Evolutionary conservation across 2,888 invertebrate genomes (phyloP), one percentile per base, ranked within the genome.

Genomic region (Acleris literana): DNA sequence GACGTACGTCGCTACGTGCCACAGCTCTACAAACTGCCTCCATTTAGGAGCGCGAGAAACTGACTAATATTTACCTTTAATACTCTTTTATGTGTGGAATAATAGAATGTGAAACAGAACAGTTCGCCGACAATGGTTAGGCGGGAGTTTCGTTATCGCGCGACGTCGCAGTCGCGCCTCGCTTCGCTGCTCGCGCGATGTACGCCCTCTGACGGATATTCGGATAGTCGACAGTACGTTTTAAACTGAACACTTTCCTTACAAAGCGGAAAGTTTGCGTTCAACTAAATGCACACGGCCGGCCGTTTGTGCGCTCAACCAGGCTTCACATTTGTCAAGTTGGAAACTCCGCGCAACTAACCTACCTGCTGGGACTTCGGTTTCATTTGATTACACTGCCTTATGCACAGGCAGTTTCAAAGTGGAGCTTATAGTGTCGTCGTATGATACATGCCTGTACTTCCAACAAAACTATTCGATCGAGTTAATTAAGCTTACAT

Each of bases 221-320:
- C 70, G 71, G 68, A 68, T 69, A 71, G 71, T 55, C 69, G 65
- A 63, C 61, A 60, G 44, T 63, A 65, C 68, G 68, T 66, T 70
- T 72, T 68, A 70, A 61, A 71, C 70, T 70, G 69, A 69, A 69
- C 69, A 68, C 71, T 71, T 68, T 67, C 68, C 63, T 72, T 71
- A 72, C 72, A 72, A 70, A 70, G 88, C 83, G 85, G 82, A 88
- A 88, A 88, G 84, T 90, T 89, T 83, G 74, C 74, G 72, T 82
- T 82, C 80, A 86, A 85, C 87, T 88, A 85, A 87, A 89, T 88
- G 86, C 85, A 87, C 81, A 82, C 80, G 82, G 81, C 78, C 72
- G 79, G 76, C 74, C 81, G 81, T 81, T 84, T 83, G 84, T 80
- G 78, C 75, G 81, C 78, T 79, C 81, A 81, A 81, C 73, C 73